phyloP scores from a whole-genome alignment of 2,113 vertebrate genomes.

The Pampusana beccarii region DNA sequence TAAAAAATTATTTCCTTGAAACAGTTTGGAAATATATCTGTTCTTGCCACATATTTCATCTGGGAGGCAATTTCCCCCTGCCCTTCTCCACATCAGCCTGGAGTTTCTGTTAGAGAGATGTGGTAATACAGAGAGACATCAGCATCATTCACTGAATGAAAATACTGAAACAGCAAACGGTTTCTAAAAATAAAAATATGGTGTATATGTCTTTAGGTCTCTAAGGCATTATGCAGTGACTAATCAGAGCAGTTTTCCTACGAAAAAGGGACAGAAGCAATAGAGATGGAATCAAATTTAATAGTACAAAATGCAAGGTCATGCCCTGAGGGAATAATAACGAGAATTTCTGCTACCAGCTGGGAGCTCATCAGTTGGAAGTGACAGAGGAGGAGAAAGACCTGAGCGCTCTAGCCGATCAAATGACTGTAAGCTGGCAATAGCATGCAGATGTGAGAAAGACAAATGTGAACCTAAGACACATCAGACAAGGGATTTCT shows the following conservation, averaged over 20 bases:
- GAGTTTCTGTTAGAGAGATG: slow-evolving; percentile 49
- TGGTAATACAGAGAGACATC: slow-evolving; percentile 60
- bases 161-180: slow-evolving; percentile 59
- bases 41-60: slow-evolving; percentile 30
- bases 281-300: slow-evolving; percentile 67
- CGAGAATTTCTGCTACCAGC: slow-evolving; percentile 68
- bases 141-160: slow-evolving; percentile 64
- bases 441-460: slow-evolving; percentile 58
- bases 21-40: slow-evolving; percentile 20
- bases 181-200: slow-evolving; percentile 68
- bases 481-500: slow-evolving; percentile 38
- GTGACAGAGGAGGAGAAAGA: slow-evolving; percentile 67
- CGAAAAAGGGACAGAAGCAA: slow-evolving; percentile 44
- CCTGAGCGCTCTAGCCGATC: background rate
- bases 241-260: slow-evolving; percentile 60
- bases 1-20: slow-evolving; percentile 41
- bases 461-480: slow-evolving; percentile 38
- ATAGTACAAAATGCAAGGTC: slow-evolving; percentile 58
- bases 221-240: slow-evolving; percentile 47
- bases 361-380: slow-evolving; percentile 68
- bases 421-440: slow-evolving; percentile 54
- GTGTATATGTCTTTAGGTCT: slow-evolving; percentile 61
- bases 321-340: slow-evolving; percentile 65
- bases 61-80: slow-evolving; percentile 35
- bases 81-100: slow-evolving; percentile 15